Evolutionary conservation across 2,797 vertebrate species (phyloP).

Genomic region (Argya squamiceps): DNA sequence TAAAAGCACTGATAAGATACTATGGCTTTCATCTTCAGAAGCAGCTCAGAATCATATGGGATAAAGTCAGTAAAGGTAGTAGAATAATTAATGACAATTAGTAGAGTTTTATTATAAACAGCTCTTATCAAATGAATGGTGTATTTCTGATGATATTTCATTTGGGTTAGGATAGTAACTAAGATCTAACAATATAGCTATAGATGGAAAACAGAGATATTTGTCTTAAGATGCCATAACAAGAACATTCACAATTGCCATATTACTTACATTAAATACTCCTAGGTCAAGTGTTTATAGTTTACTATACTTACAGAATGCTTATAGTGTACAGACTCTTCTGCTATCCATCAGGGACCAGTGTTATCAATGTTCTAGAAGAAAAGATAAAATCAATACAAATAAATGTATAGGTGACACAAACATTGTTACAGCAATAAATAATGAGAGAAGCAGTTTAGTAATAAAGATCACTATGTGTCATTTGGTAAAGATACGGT

Average conservation of each 20-base stretch:
- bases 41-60: background rate
- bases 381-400: conserved; percentile 33
- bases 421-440: background rate
- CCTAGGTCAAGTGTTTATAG: background rate
- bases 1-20: background rate
- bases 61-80: background rate
- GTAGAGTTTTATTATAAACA: background rate
- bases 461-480: accelerated
- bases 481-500: background rate
- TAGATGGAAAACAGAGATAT: background rate
- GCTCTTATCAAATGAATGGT: background rate
- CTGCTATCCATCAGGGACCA: accelerated
- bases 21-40: background rate
- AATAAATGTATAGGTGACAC: background rate
- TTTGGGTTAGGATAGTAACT: background rate
- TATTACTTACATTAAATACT: background rate
- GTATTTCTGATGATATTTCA: background rate
- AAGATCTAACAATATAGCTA: background rate
- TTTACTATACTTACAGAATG: background rate
- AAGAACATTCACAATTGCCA: background rate
- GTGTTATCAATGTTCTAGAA: background rate
- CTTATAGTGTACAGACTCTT: background rate
- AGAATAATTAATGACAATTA: background rate
- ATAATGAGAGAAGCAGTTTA: background rate
- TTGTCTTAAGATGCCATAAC: background rate